phyloP scores from a whole-genome alignment of 2,113 vertebrate genomes.

The Carassius gibelio region DNA sequence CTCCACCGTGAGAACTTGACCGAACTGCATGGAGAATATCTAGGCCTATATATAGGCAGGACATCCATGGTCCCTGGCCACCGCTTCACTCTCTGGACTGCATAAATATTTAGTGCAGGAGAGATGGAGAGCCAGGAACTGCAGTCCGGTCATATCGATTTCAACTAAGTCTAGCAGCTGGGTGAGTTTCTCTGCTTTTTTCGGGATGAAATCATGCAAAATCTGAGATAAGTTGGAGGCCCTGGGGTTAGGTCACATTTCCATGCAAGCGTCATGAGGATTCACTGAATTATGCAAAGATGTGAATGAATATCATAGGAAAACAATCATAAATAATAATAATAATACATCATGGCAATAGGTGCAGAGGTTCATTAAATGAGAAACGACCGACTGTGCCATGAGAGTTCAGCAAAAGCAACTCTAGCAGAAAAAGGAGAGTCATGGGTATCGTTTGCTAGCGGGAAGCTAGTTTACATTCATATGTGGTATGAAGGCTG shows the following conservation, averaged over 20 bases:
- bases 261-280: conserved; percentile 11
- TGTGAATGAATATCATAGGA: conserved; percentile 13
- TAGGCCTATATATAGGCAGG: conserved; percentile 3
- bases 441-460: not conserved
- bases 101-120: conserved; percentile 31
- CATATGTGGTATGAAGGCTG: not conserved
- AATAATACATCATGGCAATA: not conserved
- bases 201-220: conserved; percentile 5
- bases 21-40: not conserved
- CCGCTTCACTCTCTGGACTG: not conserved
- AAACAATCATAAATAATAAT: conserved; percentile 2
- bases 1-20: not conserved
- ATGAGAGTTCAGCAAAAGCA: conserved; percentile 13
- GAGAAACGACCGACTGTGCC: not conserved
- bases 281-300: conserved; percentile 38
- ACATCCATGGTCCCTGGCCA: not conserved
- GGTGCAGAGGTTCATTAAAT: conserved; percentile 14
- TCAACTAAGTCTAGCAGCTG: not conserved
- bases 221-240: conserved; percentile 23
- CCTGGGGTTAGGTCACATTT: conserved; percentile 20
- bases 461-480: conserved; percentile 1
- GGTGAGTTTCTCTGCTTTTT: not conserved
- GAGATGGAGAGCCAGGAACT: not conserved
- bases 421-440: not conserved
- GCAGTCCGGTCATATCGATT: not conserved